Conservation (phyloP, 2,113 vertebrate genomes). For the Empidonax alnorum region DNA sequence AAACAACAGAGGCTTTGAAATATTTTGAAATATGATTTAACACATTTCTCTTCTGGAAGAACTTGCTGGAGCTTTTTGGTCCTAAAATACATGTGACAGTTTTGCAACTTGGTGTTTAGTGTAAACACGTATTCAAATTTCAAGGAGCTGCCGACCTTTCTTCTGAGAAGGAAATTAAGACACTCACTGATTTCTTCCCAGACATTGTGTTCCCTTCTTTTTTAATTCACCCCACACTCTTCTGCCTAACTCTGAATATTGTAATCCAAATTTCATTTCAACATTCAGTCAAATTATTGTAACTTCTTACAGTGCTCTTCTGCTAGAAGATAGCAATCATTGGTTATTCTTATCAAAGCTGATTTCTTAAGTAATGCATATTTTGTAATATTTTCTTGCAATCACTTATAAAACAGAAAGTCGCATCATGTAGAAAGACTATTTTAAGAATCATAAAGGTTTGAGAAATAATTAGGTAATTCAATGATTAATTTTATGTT, state of each 20-base stretch:
- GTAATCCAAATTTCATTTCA: not conserved
- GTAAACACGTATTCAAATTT: not conserved
- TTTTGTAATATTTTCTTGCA: not conserved
- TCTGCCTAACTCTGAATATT: not conserved
- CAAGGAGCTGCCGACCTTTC: not conserved
- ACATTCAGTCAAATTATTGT: not conserved
- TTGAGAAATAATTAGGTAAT: slow-evolving; percentile 4
- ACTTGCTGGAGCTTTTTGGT: not conserved
- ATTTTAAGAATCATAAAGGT: not conserved
- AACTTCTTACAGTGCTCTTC: not conserved
- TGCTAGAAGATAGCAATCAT: not conserved
- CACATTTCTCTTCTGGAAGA: not conserved
- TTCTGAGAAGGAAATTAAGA: not conserved
- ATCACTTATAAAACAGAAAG: not conserved
- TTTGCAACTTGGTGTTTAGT: not conserved
- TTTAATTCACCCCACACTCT: not conserved
- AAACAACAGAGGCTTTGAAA: slow-evolving; percentile 41
- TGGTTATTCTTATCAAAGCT: not conserved
- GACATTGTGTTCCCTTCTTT: not conserved
- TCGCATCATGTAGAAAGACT: not conserved
- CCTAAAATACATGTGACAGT: not conserved
- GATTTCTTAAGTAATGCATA: not conserved
- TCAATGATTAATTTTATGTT: not conserved
- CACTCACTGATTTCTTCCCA: not conserved
- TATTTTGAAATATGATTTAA: slow-evolving; percentile 53